phyloP scores from a whole-genome alignment of 1,140 invertebrate species.

The Ooceraea biroi region DNA sequence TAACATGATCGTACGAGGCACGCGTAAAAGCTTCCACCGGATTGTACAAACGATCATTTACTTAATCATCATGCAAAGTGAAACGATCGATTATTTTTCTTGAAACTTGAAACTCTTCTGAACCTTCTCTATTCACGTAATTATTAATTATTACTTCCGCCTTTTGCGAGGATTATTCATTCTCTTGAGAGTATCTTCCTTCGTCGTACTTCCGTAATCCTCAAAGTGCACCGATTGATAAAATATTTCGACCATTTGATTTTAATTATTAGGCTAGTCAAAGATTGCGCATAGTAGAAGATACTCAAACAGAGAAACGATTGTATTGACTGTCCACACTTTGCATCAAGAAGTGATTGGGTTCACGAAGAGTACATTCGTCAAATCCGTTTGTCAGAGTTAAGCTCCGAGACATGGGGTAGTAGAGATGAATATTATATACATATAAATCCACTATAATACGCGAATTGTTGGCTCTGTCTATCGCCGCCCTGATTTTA shows the following conservation, averaged over 20 bases:
- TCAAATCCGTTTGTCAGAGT: neutral
- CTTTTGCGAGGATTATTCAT: neutral
- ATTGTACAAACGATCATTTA: slow-evolving; percentile 20
- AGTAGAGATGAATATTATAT: slow-evolving; percentile 55
- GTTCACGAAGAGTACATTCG: neutral
- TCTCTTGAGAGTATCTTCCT: neutral
- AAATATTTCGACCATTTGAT: slow-evolving; percentile 39
- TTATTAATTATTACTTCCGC: neutral
- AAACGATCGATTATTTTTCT: neutral
- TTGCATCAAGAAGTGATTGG: neutral
- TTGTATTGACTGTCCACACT: slow-evolving; percentile 10
- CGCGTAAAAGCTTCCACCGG: slow-evolving; percentile 36
- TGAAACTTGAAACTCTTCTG: neutral
- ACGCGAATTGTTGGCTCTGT: slow-evolving; percentile 51
- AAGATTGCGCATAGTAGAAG: neutral
- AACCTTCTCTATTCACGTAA: neutral
- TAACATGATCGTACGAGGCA: slow-evolving; percentile 46
- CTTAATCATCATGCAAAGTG: slow-evolving; percentile 15
- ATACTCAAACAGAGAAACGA: slow-evolving; percentile 3
- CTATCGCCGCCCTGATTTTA: slow-evolving; percentile 73
- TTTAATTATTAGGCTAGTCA: slow-evolving; percentile 22
- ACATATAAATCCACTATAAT: slow-evolving; percentile 45
- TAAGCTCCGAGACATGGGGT: slow-evolving; percentile 36
- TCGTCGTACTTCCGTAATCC: neutral
- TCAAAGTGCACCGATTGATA: neutral